Evolutionary conservation across 1,140 invertebrate species (phyloP).

Genomic region (Drosophila chauvacae): DNA sequence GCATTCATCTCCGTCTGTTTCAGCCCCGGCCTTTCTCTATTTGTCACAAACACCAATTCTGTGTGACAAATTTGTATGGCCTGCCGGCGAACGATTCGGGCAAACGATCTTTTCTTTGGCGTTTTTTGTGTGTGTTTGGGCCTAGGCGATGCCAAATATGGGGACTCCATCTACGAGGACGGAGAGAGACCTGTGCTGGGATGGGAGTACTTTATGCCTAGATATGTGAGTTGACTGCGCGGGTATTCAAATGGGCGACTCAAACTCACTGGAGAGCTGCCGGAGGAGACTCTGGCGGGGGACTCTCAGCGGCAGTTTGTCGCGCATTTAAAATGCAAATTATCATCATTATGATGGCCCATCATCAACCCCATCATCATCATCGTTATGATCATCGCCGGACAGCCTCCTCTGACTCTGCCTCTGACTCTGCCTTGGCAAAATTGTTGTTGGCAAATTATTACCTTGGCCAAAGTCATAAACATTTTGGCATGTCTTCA

Average conservation of each 20-base stretch:
- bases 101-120: constrained; percentile 48
- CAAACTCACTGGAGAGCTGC: constrained; percentile 9
- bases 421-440: not conserved
- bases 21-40: constrained; percentile 56
- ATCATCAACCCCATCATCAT: constrained; percentile 57
- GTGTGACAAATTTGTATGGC: constrained; percentile 82
- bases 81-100: constrained; percentile 11
- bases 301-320: constrained; percentile 63
- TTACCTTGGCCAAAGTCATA: constrained; percentile 76
- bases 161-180: constrained; percentile 49
- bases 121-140: constrained; percentile 19
- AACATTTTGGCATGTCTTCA: constrained; percentile 80
- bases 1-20: constrained; percentile 14
- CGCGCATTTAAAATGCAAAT: constrained; percentile 83
- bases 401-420: constrained; percentile 46
- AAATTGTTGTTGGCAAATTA: constrained; percentile 78
- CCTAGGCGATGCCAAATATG: constrained; percentile 64
- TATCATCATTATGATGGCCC: constrained; percentile 79
- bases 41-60: constrained; percentile 83
- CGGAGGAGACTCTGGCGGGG: not conserved
- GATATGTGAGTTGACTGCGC: constrained; percentile 45
- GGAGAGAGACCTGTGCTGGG: constrained; percentile 12
- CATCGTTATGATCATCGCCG: constrained; percentile 34
- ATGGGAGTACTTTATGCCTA: constrained; percentile 71
- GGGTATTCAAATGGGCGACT: constrained; percentile 70